Conservation (phyloP, 2,888 invertebrate genomes). For the Stenodera caucasica region DNA sequence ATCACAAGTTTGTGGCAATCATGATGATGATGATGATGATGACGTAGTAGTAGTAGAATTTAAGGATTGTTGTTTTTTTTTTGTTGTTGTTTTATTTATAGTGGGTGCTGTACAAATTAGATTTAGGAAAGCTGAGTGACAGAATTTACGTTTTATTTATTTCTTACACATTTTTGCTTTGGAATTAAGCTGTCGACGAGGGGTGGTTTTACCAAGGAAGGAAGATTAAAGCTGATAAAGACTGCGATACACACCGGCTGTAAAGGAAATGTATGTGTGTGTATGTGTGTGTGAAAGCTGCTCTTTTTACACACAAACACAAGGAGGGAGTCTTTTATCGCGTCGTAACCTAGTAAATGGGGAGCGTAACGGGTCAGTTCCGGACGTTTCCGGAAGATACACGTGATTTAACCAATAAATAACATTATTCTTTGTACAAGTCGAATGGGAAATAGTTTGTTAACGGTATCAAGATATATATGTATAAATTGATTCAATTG, state of each 20-base stretch:
- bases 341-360: conserved; percentile 49
- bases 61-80: neutral
- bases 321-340: conserved; percentile 49
- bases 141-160: conserved; percentile 2
- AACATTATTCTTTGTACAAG: conserved; percentile 12
- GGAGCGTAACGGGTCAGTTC: conserved; percentile 52
- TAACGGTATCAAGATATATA: neutral
- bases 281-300: conserved; percentile 40
- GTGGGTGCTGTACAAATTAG: conserved; percentile 1
- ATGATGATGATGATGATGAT: neutral
- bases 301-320: conserved; percentile 34
- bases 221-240: conserved; percentile 28
- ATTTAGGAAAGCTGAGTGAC: neutral
- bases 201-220: conserved; percentile 9
- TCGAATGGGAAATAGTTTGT: neutral
- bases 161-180: conserved; percentile 8
- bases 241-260: conserved; percentile 26
- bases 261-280: too few species aligned
- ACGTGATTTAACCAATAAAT: conserved; percentile 50
- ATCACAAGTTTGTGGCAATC: neutral
- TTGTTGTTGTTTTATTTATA: neutral
- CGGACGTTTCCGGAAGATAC: conserved; percentile 48
- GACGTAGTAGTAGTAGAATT: neutral
- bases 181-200: conserved; percentile 1
- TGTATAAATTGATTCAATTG: neutral